Conservation (phyloP, 2,797 vertebrate genomes). For the Melanotaenia nigrans region DNA sequence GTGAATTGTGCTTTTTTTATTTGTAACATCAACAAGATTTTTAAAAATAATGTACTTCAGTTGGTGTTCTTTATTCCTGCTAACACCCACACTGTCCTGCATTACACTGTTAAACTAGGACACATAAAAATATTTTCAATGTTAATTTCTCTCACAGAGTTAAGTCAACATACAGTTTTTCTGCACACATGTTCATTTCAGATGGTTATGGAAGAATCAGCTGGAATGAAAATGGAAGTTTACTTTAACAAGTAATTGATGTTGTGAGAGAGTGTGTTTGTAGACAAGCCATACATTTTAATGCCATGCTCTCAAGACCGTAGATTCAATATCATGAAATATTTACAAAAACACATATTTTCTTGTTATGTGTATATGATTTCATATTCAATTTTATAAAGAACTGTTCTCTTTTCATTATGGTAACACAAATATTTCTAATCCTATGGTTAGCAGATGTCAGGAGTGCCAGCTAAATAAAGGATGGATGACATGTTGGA, state of each 20-base stretch:
- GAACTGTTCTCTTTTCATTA: background rate
- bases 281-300: background rate
- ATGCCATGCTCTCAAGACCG: background rate
- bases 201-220: too few relatives aligned
- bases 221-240: too few relatives aligned
- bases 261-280: background rate
- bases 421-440: too few relatives aligned
- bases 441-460: background rate
- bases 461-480: background rate
- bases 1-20: too few relatives aligned
- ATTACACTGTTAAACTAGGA: too few relatives aligned
- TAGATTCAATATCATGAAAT: background rate
- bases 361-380: background rate
- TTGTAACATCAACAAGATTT: too few relatives aligned
- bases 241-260: background rate
- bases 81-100: background rate
- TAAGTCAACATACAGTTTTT: too few relatives aligned
- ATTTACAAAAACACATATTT: background rate
- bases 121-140: too few relatives aligned
- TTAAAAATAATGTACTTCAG: background rate
- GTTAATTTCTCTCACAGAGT: too few relatives aligned
- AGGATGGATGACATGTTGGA: background rate
- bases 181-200: too few relatives aligned
- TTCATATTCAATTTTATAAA: constrained; percentile 6
- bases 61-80: too few relatives aligned